A percentile compares a stretch with the other conserved stretches of the same genome.
These are phyloP conservation scores for Ligdia adustata DNA, from an alignment of 2,888 invertebrate genomes.

Conservation along the genomic window DNA sequence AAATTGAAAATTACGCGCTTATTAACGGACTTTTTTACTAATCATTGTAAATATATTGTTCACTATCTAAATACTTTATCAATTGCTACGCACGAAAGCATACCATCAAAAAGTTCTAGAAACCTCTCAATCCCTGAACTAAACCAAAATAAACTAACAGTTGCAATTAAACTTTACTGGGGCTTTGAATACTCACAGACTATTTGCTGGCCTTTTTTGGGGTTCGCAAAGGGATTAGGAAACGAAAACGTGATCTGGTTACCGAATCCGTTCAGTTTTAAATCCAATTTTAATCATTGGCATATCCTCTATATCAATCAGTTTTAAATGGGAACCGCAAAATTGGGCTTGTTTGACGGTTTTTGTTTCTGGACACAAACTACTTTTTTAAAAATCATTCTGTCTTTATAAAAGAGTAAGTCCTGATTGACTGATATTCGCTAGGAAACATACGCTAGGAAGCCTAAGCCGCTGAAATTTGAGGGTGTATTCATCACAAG, in stretches of 20 bases:
- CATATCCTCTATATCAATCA: conserved; percentile 2
- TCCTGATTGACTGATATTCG: too few relatives aligned
- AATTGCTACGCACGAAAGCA: background rate
- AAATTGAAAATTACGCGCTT: too few relatives aligned
- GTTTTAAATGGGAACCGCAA: conserved; percentile 8
- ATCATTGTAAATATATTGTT: too few relatives aligned
- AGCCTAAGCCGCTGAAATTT: too few relatives aligned
- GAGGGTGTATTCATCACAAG: too few relatives aligned
- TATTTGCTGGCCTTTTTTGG: conserved; percentile 35
- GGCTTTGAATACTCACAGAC: conserved; percentile 31
- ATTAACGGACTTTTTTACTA: too few relatives aligned
- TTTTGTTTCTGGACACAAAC: background rate
- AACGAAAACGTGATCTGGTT: conserved; percentile 21
- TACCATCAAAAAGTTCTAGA: conserved; percentile 32
- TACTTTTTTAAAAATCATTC: too few relatives aligned
- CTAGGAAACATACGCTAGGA: too few relatives aligned
- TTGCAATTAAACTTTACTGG: conserved; percentile 57
- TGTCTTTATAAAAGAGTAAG: too few relatives aligned
- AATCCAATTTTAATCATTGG: conserved; percentile 18
- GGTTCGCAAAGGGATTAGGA: conserved; percentile 22
- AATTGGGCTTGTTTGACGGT: conserved; percentile 5
- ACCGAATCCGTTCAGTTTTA: conserved; percentile 10
- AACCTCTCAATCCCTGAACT: conserved; percentile 12
- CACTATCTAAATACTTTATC: too few relatives aligned
- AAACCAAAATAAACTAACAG: conserved; percentile 52